Evolutionary conservation across 2,797 vertebrate genomes (phyloP).

Genomic region (Spinus olivaceus): DNA sequence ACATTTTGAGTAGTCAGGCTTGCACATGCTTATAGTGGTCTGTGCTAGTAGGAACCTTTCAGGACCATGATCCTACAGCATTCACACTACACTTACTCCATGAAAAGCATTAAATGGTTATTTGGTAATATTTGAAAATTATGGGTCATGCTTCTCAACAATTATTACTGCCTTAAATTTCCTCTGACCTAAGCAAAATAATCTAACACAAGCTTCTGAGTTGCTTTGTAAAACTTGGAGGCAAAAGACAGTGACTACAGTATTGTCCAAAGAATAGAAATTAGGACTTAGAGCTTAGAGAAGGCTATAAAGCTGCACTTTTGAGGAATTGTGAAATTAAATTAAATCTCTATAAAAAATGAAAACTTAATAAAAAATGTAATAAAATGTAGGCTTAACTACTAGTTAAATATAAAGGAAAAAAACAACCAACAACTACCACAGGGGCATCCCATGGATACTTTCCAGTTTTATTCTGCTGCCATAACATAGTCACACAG

Average conservation of each 20-base stretch:
- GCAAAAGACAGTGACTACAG: not conserved
- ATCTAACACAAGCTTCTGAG: not conserved
- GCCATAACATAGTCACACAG: constrained; percentile 58
- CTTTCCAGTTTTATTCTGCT: constrained; percentile 74
- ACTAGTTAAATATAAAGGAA: not conserved
- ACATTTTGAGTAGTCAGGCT: not conserved
- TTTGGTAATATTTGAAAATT: not conserved
- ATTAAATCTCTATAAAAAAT: not conserved
- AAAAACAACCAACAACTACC: not conserved
- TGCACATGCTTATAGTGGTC: rapidly evolving
- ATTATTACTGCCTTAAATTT: not conserved
- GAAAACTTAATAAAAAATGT: not conserved
- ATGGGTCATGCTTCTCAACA: not conserved
- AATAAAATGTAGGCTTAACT: not conserved
- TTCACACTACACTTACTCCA: not conserved
- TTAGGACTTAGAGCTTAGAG: not conserved
- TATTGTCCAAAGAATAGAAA: not conserved
- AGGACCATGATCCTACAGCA: rapidly evolving
- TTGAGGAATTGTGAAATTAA: not conserved
- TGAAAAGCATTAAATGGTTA: not conserved
- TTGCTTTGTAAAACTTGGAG: not conserved
- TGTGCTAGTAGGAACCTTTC: not conserved
- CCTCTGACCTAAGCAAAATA: not conserved
- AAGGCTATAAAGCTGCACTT: not conserved
- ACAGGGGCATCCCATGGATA: not conserved